phyloP scores from a whole-genome alignment of 2,113 vertebrate genomes.

The Stercorarius parasiticus region DNA sequence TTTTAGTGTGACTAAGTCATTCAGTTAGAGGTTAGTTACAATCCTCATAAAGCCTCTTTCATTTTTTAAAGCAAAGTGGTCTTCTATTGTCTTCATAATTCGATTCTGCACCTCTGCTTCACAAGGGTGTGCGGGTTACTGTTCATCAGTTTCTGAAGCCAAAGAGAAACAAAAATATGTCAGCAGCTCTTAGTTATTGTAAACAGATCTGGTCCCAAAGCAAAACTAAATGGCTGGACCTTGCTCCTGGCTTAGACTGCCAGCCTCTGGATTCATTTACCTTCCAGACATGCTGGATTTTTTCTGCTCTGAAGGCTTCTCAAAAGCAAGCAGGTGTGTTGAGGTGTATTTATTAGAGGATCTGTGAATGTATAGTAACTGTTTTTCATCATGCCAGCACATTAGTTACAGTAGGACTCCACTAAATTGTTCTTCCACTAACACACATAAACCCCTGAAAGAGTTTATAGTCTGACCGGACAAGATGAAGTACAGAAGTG shows the following conservation, averaged over 20 bases:
- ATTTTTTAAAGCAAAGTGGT: background rate
- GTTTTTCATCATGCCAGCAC: background rate
- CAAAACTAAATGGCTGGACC: background rate
- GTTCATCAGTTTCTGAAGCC: background rate
- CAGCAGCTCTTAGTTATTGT: slow-evolving; percentile 7
- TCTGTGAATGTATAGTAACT: background rate
- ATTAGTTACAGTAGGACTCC: background rate
- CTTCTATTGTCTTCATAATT: background rate
- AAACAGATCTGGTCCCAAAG: background rate
- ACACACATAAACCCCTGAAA: background rate
- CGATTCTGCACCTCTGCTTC: background rate
- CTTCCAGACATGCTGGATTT: background rate
- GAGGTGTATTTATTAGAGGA: background rate
- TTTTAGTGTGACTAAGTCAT: background rate
- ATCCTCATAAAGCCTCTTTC: background rate
- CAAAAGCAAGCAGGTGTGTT: background rate
- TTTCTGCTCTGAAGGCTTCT: background rate
- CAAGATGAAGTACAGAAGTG: background rate
- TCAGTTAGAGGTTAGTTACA: background rate
- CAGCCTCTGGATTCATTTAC: background rate
- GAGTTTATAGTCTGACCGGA: background rate
- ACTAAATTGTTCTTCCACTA: background rate
- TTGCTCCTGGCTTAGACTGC: background rate
- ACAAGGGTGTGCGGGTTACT: background rate
- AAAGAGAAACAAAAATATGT: slow-evolving; percentile 15